phyloP scores from a whole-genome alignment of 1,140 invertebrate genomes.

The Trichonephila clavata region DNA sequence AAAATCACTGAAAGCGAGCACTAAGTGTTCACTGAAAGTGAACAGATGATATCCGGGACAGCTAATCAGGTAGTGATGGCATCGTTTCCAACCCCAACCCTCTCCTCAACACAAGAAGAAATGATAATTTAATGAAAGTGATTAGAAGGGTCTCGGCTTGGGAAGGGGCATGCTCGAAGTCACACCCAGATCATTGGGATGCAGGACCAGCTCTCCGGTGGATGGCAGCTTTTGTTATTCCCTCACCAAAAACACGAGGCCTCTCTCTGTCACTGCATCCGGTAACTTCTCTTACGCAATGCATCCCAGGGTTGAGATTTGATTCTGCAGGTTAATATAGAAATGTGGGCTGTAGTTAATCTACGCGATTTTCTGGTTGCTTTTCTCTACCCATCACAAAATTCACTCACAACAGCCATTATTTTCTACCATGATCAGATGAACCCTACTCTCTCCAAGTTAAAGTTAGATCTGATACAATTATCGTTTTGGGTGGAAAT shows the following conservation, averaged over 20 bases:
- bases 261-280: constrained; percentile 16
- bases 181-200: constrained; percentile 65
- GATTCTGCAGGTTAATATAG: too few species aligned
- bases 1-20: too few species aligned
- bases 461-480: too few species aligned
- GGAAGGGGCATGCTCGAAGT: constrained; percentile 42
- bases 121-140: constrained; percentile 68
- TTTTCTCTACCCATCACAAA: too few species aligned
- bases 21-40: too few species aligned
- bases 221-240: constrained; percentile 45
- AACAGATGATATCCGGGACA: background rate
- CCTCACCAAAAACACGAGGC: background rate
- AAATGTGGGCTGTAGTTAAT: too few species aligned
- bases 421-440: too few species aligned
- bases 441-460: too few species aligned
- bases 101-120: constrained; percentile 6
- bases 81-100: constrained; percentile 22
- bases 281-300: constrained; percentile 40
- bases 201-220: constrained; percentile 27
- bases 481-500: too few species aligned
- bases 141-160: constrained; percentile 7
- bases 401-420: too few species aligned
- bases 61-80: constrained; percentile 44
- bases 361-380: too few species aligned
- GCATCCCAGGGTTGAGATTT: background rate